These are phyloP conservation scores for Phoxinus dragarum DNA, from an alignment of 2,797 vertebrate genomes.

Conservation along the genomic window DNA sequence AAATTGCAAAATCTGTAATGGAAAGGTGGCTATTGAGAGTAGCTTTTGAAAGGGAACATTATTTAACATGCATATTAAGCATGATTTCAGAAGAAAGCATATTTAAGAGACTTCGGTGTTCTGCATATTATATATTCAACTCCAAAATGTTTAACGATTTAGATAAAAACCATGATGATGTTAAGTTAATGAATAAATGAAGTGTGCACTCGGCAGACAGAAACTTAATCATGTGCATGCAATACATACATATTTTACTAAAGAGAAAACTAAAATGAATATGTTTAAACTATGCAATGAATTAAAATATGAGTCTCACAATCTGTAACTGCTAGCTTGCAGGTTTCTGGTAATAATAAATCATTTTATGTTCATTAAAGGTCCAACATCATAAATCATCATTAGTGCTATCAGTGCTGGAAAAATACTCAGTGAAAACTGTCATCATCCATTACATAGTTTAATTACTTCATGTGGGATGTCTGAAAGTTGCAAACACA, in stretches of 20 bases:
- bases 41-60: too few species aligned
- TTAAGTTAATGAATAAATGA: background rate
- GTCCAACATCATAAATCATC: constrained; percentile 68
- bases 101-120: background rate
- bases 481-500: constrained; percentile 37
- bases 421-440: constrained; percentile 71
- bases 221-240: constrained; percentile 17
- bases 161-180: background rate
- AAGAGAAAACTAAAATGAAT: constrained; percentile 18
- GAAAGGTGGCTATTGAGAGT: too few species aligned
- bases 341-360: constrained; percentile 66
- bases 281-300: constrained; percentile 15
- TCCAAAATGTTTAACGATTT: background rate
- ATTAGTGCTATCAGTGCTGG: constrained; percentile 70
- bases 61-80: background rate
- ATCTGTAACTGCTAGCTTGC: constrained; percentile 64
- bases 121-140: background rate
- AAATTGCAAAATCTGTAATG: too few species aligned
- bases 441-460: constrained; percentile 66
- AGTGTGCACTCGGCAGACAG: background rate
- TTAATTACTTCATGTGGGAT: constrained; percentile 64
- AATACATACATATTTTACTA: background rate
- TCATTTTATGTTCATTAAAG: constrained; percentile 62
- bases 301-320: constrained; percentile 70
- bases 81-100: background rate